A percentile compares a stretch with the other conserved stretches of the same genome.
phyloP scores from a whole-genome alignment of 2,113 vertebrate species.

The Nothobranchius kuhntae region DNA sequence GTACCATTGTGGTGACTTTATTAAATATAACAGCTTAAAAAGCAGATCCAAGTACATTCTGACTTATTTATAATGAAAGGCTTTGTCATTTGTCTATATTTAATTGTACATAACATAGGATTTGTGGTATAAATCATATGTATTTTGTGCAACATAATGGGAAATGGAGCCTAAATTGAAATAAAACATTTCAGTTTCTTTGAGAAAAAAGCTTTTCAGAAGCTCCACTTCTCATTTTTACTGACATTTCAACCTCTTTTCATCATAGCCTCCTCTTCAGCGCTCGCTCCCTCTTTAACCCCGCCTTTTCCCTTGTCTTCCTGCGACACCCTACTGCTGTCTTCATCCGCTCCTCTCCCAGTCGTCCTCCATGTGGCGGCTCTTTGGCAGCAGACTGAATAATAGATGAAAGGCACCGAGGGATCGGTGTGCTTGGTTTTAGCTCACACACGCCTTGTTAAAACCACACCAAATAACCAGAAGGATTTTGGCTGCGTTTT shows the following conservation, averaged over 20 bases:
- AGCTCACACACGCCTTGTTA: constrained; percentile 15
- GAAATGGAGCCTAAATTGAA: no score
- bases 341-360: constrained; percentile 22
- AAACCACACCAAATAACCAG: constrained; percentile 15
- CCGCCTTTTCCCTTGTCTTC: constrained; percentile 21
- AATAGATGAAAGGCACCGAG: constrained; percentile 63
- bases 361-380: constrained; percentile 39
- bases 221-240: not conserved
- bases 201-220: no score
- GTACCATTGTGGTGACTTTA: no score
- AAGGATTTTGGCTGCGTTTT: constrained; percentile 15
- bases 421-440: constrained; percentile 37
- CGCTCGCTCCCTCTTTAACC: not conserved
- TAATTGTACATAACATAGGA: not conserved
- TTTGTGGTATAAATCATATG: not conserved
- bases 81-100: not conserved
- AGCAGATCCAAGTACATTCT: not conserved
- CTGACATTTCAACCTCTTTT: not conserved
- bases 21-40: not conserved
- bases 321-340: constrained; percentile 23
- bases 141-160: not conserved
- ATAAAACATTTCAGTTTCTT: no score
- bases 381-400: constrained; percentile 60
- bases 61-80: not conserved
- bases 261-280: not conserved